Base-by-base conservation (phyloP, 2,888 invertebrate genomes). In the Athalia circularis region DNA sequence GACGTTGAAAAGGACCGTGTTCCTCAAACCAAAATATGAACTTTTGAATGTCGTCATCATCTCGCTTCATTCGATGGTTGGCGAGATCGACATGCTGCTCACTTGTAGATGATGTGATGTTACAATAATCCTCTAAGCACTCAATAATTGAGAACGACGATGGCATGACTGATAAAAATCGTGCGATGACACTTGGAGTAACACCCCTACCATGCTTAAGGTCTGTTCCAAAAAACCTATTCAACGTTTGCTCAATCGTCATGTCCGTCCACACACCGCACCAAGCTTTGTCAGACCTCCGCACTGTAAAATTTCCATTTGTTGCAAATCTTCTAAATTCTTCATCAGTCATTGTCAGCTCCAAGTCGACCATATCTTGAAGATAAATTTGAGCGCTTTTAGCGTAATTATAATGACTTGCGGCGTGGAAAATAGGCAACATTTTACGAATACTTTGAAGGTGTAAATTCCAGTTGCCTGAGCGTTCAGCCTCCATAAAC, bases 341-440 rank as follows among this genome's bases (percentile, higher is more conserved):
- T 5, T 48, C 45, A 11, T 11, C 57, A 74, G 80, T 77, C 82
- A 83, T 83, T 47, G n/a, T 11, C 5, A 4, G 5, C 48, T 59
- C 72, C 15, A 83, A 68, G 15, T 79, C 61, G 5, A 29, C 52
- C 86, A 86, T 87, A 54, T 87, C 85, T 80, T 87, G 86, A 5
- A 87, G 61, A 77, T 87, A 87, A 5, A 87, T 29, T 47, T 85
- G 85, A 5, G 82, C 82, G 70, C 81, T 83, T 81, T 84, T 86
- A 7, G 86, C 84, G 78, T 87, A 86, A 8, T 79, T 29, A 54
- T 85, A 84, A 78, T 89, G 87, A 0, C 87, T 87, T 77, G 80
- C 70, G 4, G 84, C 83, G 80, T 86, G 85, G 77, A 86, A 86
- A 57, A 80, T 80, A 9, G 86, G 85, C 65, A 85, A 13, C 81